Conservation (phyloP, 1,140 invertebrate genomes). For the Nylanderia fulva region DNA sequence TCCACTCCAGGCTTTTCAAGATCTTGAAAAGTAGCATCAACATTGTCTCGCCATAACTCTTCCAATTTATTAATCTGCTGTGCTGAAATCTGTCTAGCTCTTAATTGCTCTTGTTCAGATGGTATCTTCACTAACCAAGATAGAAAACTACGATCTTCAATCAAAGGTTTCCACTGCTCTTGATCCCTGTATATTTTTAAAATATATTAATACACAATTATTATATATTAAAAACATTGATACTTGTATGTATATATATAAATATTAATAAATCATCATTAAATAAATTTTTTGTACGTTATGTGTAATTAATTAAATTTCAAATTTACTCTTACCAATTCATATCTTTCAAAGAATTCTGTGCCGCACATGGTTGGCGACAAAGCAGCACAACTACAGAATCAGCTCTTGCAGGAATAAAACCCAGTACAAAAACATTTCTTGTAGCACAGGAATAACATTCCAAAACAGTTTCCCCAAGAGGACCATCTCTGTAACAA, state of each 20-base stretch:
- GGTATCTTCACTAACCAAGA: conserved; percentile 99
- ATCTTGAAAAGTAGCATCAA: conserved; percentile 98
- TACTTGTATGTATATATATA: not conserved
- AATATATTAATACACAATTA: not conserved
- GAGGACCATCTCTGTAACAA: conserved; percentile 93
- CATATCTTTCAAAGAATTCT: conserved; percentile 98
- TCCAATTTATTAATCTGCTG: conserved; percentile 99
- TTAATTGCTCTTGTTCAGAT: conserved; percentile 97
- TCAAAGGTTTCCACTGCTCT: conserved; percentile 99
- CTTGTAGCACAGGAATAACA: conserved; percentile 99
- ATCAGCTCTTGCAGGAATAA: conserved; percentile 99
- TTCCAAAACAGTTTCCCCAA: conserved; percentile 99
- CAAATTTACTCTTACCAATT: conserved; percentile 91
- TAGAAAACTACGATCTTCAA: conserved; percentile 97
- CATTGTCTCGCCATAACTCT: conserved; percentile 99
- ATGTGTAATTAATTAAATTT: not conserved
- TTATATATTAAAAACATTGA: not conserved
- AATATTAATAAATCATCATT: not conserved
- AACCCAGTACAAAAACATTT: conserved; percentile 99
- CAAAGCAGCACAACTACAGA: conserved; percentile 99
- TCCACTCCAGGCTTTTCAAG: conserved; percentile 99
- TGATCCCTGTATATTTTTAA: conserved; percentile 91
- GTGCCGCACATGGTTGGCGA: conserved; percentile 98
- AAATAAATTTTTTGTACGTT: not conserved
- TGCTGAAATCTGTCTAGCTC: conserved; percentile 97